Evolutionary conservation across 2,113 vertebrate species (phyloP), one percentile per base, ranked within the genome.

Genomic region (Galeopterus variegatus): DNA sequence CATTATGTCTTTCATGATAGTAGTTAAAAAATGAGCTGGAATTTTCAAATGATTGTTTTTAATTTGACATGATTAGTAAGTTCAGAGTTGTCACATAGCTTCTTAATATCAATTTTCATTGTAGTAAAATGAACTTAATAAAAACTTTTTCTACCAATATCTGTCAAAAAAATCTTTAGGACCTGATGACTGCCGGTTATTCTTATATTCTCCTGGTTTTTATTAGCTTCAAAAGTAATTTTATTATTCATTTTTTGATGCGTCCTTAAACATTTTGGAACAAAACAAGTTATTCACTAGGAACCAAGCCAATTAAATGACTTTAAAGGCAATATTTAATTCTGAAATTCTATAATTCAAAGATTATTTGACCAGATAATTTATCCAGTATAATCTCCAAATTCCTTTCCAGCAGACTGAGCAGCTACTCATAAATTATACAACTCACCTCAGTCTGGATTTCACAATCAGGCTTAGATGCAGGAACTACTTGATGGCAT

Each of bases 11-110:
- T 93, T 70, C 15, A 17, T 56, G 36, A 60, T 58, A 52, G 33
- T 88, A 92, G 91, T 85, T 70, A 83, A 84, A 82, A 28, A 86
- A 80, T 9, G 72, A 65, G 52, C 19, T 92, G 58, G 64, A 21
- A 82, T 73, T 81, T 95, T 90, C 72, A 95, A 94, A 19, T 58
- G 81, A 41, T 60, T 82, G 24, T 17, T 84, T 95, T 95, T 80
- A 69, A 58, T 88, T 85, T 19, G 77, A 87, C 11, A 70, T 33
- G 15, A 76, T 90, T 56, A 72, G 13, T 36, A 81, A 72, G 10
- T 41, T 5, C 56, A 87, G 62, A 23, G 11, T 45, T 62, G 9
- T 62, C 54, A 56, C 8, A 64, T 17, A 13, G 5, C 65, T 90
- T 45, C 11, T 65, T 85, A 73, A 24, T 14, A n/a, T 75, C 21